Evolutionary conservation across 2,113 vertebrate genomes (phyloP).

Genomic region (Eublepharis macularius): DNA sequence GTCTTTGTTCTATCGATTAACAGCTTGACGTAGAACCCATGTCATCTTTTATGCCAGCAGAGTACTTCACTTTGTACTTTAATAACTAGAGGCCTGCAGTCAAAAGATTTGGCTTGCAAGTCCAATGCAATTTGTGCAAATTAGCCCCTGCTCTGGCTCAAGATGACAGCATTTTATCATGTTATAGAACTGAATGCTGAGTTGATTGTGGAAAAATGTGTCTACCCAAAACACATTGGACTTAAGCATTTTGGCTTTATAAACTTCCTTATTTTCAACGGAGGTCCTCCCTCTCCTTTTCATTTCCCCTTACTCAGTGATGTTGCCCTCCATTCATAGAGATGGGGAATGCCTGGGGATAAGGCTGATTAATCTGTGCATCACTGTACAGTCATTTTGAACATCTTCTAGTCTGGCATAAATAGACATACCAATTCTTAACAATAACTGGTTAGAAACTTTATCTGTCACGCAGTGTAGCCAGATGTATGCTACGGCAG

Average conservation of each 20-base stretch:
- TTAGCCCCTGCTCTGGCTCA: too few relatives aligned
- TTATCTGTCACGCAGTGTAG: not conserved
- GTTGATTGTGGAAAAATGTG: not conserved
- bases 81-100: not conserved
- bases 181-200: not conserved
- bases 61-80: constrained; percentile 21
- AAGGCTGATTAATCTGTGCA: not conserved
- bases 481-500: not conserved
- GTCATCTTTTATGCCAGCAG: constrained; percentile 21
- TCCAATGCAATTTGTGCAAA: constrained; percentile 2
- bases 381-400: not conserved
- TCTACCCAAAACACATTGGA: not conserved
- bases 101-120: constrained; percentile 6
- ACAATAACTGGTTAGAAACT: not conserved
- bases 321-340: not conserved
- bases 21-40: not conserved
- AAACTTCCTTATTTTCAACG: not conserved
- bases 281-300: not conserved
- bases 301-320: too few relatives aligned
- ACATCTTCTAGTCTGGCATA: not conserved
- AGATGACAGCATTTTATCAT: not conserved
- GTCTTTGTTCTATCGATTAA: constrained; percentile 35
- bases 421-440: not conserved
- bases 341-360: too few relatives aligned
- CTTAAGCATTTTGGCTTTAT: not conserved